Percentiles rank a stretch among this genome's conserved stretches.
phyloP scores from a whole-genome alignment of 2,113 vertebrate species.

The Coryphaenoides rupestris region DNA sequence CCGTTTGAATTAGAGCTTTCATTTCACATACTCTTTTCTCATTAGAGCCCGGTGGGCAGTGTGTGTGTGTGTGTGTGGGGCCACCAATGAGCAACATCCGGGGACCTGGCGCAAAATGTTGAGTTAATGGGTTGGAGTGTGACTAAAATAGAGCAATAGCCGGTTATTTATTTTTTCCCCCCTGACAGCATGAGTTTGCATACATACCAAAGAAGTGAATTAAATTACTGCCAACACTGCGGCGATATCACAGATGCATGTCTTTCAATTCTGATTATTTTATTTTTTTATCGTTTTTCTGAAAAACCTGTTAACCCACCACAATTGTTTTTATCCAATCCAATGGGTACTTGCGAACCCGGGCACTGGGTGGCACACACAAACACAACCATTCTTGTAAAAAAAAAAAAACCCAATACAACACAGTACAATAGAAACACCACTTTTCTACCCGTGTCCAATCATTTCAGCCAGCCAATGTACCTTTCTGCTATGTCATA shows the following conservation, averaged over 20 bases:
- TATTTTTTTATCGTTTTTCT: no score
- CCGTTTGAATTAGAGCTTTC: constrained; percentile 35
- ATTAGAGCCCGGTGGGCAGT: constrained; percentile 28
- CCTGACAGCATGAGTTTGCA: constrained; percentile 33
- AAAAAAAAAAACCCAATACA: no score
- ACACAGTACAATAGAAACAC: no score
- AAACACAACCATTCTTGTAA: no score
- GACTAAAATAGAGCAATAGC: constrained; percentile 31
- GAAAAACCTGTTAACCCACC: no score
- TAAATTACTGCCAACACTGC: constrained; percentile 36
- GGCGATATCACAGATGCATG: constrained; percentile 20
- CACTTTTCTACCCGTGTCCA: no score
- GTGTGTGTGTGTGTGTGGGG: constrained; percentile 16
- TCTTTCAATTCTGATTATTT: constrained; percentile 7
- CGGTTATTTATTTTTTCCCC: constrained; percentile 25
- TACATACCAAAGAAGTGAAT: constrained; percentile 66
- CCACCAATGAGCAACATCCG: constrained; percentile 48
- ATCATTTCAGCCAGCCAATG: no score
- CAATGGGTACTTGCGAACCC: no score
- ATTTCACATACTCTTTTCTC: no score
- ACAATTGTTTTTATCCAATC: no score
- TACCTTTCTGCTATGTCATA: no score
- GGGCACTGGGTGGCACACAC: no score
- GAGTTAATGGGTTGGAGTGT: constrained; percentile 42
- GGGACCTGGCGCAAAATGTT: constrained; percentile 46